Evolutionary conservation across 2,113 vertebrate species (phyloP), one percentile per base, ranked within the genome.

Genomic region (Pachypanchax playfairii): DNA sequence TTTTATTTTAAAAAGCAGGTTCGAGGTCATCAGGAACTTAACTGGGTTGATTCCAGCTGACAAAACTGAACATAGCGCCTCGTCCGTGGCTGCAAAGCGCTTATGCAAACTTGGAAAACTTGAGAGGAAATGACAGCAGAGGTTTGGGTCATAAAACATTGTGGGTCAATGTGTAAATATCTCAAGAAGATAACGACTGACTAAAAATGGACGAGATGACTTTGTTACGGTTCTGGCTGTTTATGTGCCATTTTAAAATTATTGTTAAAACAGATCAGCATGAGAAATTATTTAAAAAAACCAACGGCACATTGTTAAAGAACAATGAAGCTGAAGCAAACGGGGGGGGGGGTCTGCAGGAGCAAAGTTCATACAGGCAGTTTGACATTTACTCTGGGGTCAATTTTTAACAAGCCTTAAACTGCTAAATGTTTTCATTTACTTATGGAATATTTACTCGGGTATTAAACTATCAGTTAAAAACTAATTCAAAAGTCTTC

Each of bases 61-160:
- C 31, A 4, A 15, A 26, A 36, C 29, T 26, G 8, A 77, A 51
- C 18, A 38, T n/a, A 17, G 20, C 5, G 13, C 1, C 2, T 41
- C 18, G 22, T 59, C 15, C 25, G 15, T 5, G 20, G 46, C 26
- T 59, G 42, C 1, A 47, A n/a, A 22, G 11, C 28, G 46, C 48
- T 74, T 76, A 46, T 61, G 60, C 57, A 85, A 75, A 60, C 24
- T 28, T 24, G 36, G 46, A 49, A 47, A 70, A 18, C 12, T 38
- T 2, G 49, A 33, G 65, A 87, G 89, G 85, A 90, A 87, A 77
- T 47, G 10, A 43, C 60, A 36, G 77, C 77, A 81, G 49, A 53
- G 35, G 68, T 64, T 83, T 77, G 70, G 26, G 59, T 73, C 80
- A 85, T n/a, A 38, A 77, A 56, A 21, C 52, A 13, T 29, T 8